phyloP scores from a whole-genome alignment of 2,888 invertebrate species.

The Serripes groenlandicus region DNA sequence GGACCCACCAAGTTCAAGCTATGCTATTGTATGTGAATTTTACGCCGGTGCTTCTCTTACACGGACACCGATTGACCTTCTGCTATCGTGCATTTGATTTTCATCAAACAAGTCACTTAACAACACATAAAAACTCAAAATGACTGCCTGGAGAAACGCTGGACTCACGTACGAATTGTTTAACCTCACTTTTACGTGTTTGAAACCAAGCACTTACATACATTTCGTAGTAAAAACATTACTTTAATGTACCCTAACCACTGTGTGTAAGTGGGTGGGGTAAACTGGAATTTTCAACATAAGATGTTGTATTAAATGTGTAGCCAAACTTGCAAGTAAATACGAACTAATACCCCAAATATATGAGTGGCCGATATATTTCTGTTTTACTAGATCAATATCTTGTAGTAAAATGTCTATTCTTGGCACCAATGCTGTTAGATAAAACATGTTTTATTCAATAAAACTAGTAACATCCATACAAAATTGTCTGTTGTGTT shows the following conservation, averaged over 20 bases:
- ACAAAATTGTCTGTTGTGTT: neutral
- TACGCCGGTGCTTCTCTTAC: neutral
- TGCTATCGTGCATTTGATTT: too few relatives aligned
- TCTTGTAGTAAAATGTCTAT: too few relatives aligned
- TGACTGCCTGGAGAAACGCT: constrained; percentile 22
- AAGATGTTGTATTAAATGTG: too few relatives aligned
- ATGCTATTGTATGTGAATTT: too few relatives aligned
- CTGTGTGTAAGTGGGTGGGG: neutral
- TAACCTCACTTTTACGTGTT: neutral
- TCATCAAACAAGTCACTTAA: neutral
- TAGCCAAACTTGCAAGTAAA: too few relatives aligned
- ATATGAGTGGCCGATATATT: too few relatives aligned
- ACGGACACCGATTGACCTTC: constrained; percentile 15
- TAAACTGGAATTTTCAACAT: neutral
- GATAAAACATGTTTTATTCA: too few relatives aligned
- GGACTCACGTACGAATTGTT: constrained; percentile 12
- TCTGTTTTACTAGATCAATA: too few relatives aligned
- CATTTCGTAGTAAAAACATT: neutral
- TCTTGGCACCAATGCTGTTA: too few relatives aligned
- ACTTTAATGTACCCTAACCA: neutral
- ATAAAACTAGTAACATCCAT: too few relatives aligned
- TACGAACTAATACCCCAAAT: too few relatives aligned
- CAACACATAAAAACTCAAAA: neutral
- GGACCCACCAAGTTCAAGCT: too few relatives aligned
- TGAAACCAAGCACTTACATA: neutral